Evolutionary conservation across 2,797 vertebrate species (phyloP), one percentile per base, ranked within the genome.

Genomic region (Sebastes vulpes): DNA sequence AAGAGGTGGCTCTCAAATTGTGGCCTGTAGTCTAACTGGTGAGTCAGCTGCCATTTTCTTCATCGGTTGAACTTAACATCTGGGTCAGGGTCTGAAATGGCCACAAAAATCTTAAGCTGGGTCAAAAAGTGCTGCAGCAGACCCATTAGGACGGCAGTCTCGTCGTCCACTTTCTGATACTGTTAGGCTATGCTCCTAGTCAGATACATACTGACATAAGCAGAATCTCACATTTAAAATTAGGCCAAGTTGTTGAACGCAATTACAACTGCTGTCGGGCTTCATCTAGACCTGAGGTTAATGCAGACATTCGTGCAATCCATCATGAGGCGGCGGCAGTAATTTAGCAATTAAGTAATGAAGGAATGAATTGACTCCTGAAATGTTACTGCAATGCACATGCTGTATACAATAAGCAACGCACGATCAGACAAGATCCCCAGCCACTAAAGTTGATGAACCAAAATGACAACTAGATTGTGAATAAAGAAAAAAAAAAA

Each of bases 41-140:
- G 78, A 88, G 77, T 89, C 76, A 87, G 89, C 76, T 91, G 88
- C 83, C 89, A 88, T 91, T 90, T 92, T 91, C 80, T 87, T 86
- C 77, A 86, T 77, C 72, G 67, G 74, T 77, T 90, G 58, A 90
- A 81, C 79, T 84, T 75, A 85, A 88, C 72, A 88, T 87, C 64
- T 86, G 81, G 84, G 84, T 88, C 82, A 90, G 54, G 72, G 58
- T 85, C 71, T 86, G 84, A 92, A 91, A 92, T 92, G 88, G 81
- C 86, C 80, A 83, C 75, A 90, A 77, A 81, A 70, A 8, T 79
- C 50, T 57, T 53, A 79, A 86, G 79, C 54, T 65, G 53, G 79
- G 72, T 82, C 65, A 77, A 28, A 48, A 78, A 81, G 63, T 63
- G 29, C 70, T 60, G 72, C 60, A 68, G 38, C 29, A 54, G 63